Conservation (phyloP, 1,140 invertebrate species). For the Chionoecetes opilio region DNA sequence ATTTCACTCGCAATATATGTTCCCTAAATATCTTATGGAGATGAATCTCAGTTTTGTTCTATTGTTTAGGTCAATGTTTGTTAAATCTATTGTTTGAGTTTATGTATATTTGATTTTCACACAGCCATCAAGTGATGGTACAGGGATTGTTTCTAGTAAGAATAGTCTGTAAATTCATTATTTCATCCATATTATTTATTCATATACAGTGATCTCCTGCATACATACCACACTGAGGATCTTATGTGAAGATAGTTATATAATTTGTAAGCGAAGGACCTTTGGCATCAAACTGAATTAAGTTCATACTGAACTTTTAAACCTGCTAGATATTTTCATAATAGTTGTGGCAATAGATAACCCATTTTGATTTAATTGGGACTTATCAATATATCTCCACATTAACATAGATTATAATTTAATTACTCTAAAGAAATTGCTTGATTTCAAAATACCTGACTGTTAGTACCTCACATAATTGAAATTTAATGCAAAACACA, state of each 20-base stretch:
- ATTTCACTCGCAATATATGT: background rate
- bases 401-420: too few relatives aligned
- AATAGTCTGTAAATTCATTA: background rate
- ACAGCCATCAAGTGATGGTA: background rate
- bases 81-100: background rate
- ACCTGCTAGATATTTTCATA: background rate
- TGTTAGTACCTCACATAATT: background rate
- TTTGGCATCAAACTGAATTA: background rate
- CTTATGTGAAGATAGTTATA: background rate
- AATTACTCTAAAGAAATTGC: background rate
- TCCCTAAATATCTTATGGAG: background rate
- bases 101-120: background rate
- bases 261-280: background rate
- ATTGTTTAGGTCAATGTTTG: too few relatives aligned
- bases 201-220: conserved; percentile 5
- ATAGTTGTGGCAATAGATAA: background rate
- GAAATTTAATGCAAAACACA: too few relatives aligned
- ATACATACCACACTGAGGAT: background rate
- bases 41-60: conserved; percentile 5
- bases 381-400: background rate
- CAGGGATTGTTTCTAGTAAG: background rate
- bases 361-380: background rate
- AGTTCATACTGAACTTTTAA: background rate
- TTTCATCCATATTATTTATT: background rate
- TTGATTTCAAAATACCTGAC: background rate